Evolutionary conservation across 2,888 invertebrate species (phyloP).

Genomic region (Callyntrura guangdongensis): DNA sequence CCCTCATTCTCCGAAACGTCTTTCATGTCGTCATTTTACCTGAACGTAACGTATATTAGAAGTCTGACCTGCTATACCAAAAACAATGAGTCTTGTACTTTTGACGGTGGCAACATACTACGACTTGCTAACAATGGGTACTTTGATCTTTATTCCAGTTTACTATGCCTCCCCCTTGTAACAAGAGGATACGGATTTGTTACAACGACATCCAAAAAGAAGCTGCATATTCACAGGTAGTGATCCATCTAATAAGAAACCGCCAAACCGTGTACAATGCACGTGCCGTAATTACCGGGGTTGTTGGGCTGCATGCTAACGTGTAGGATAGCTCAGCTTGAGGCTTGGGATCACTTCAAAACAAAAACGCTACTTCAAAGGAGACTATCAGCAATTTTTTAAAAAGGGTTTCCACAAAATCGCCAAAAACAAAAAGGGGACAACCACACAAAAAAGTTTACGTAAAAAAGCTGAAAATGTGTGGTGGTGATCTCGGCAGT

Average conservation of each 20-base stretch:
- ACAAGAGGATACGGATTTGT: constrained; percentile 56
- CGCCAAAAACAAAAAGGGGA: constrained; percentile 34
- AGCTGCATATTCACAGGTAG: too few species aligned
- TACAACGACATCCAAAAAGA: constrained; percentile 5
- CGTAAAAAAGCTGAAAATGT: neutral
- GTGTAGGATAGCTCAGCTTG: constrained; percentile 36
- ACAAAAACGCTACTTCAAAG: constrained; percentile 54
- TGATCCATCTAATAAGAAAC: too few species aligned
- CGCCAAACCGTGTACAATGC: neutral
- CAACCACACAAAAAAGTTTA: neutral
- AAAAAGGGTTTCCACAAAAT: constrained; percentile 34
- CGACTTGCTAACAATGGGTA: neutral
- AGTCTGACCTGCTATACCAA: constrained; percentile 25
- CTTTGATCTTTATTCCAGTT: constrained; percentile 60
- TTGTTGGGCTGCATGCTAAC: constrained; percentile 26
- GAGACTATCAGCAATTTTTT: constrained; percentile 51
- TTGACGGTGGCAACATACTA: neutral
- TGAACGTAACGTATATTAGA: constrained; percentile 15
- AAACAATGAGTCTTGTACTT: constrained; percentile 47
- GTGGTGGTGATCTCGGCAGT: neutral
- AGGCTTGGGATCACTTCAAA: constrained; percentile 50
- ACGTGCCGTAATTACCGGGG: constrained; percentile 49
- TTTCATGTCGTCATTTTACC: neutral
- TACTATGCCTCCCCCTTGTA: neutral
- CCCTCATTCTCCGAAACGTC: neutral